A percentile compares a stretch with the other conserved stretches of the same genome.
phyloP scores from a whole-genome alignment of 2,888 invertebrate genomes.

The Portevinia maculata region DNA sequence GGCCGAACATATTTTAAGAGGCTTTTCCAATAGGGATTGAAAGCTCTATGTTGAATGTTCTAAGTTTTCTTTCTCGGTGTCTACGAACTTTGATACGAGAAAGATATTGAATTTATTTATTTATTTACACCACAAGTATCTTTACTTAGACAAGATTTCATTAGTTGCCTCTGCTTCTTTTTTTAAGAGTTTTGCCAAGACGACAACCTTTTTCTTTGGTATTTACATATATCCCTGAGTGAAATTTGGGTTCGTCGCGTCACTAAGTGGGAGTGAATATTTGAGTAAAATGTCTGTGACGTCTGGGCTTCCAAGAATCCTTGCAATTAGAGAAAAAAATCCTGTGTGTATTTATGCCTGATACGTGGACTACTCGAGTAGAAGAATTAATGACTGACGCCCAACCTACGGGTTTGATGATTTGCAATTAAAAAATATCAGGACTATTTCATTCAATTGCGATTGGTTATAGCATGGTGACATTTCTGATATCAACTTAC shows the following conservation, averaged over 20 bases:
- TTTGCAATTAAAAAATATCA: slow-evolving; percentile 31
- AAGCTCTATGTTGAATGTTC: slow-evolving; percentile 16
- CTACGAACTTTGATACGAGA: background rate
- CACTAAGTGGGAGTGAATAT: slow-evolving; percentile 9
- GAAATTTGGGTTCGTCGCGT: background rate
- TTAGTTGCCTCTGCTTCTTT: slow-evolving; percentile 6
- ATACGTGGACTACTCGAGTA: slow-evolving; percentile 48
- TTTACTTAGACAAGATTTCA: slow-evolving; percentile 33
- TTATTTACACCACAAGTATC: slow-evolving; percentile 15
- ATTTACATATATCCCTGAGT: background rate
- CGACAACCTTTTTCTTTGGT: background rate
- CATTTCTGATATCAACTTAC: too few relatives aligned
- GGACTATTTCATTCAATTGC: slow-evolving; percentile 5
- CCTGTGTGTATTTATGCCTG: slow-evolving; percentile 37
- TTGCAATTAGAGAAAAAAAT: slow-evolving; percentile 49
- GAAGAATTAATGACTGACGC: slow-evolving; percentile 53
- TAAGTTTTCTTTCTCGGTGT: background rate
- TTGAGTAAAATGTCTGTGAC: slow-evolving; percentile 26
- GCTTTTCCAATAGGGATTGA: slow-evolving; percentile 41
- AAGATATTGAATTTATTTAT: slow-evolving; percentile 30
- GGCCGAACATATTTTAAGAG: slow-evolving; percentile 35
- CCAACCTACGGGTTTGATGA: slow-evolving; percentile 8
- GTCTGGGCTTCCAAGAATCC: slow-evolving; percentile 32
- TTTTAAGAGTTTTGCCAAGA: background rate
- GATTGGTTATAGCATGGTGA: background rate